Conservation (phyloP, 2,113 vertebrate species). For the Melanocharis versteri region DNA sequence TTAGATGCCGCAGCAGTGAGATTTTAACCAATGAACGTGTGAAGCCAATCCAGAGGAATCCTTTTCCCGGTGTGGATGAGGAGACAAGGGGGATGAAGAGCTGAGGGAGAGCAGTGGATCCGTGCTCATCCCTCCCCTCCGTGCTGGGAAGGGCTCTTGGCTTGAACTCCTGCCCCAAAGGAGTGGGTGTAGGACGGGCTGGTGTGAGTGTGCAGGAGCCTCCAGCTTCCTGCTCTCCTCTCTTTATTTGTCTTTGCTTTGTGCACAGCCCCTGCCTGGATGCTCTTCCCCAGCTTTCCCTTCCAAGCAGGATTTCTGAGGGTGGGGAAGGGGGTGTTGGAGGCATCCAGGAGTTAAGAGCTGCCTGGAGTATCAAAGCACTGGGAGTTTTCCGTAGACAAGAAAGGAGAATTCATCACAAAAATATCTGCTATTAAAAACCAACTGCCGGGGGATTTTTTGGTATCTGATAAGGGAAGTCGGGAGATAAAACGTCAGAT, state of each 20-base stretch:
- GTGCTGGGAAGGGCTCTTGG: background rate
- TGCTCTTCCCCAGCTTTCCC: background rate
- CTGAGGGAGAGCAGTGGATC: background rate
- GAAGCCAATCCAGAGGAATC: rapidly evolving
- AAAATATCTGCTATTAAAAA: background rate
- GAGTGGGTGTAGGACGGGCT: background rate
- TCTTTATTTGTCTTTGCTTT: background rate
- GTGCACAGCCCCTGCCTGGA: background rate
- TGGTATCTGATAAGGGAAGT: background rate
- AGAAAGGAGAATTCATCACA: background rate
- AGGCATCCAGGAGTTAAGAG: background rate
- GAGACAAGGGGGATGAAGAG: background rate
- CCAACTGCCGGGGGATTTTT: background rate
- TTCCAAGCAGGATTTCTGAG: background rate
- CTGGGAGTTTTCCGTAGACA: background rate
- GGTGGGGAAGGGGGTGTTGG: background rate
- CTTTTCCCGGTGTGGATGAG: rapidly evolving
- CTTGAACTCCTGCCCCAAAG: background rate
- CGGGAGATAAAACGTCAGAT: background rate
- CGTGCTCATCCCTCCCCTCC: background rate
- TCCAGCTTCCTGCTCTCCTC: background rate
- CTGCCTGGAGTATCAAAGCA: background rate
- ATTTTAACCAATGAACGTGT: rapidly evolving
- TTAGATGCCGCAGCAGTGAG: rapidly evolving
- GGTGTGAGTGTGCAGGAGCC: background rate